Base-by-base conservation (phyloP, 2,113 vertebrate genomes). In the Caracal caracal region DNA sequence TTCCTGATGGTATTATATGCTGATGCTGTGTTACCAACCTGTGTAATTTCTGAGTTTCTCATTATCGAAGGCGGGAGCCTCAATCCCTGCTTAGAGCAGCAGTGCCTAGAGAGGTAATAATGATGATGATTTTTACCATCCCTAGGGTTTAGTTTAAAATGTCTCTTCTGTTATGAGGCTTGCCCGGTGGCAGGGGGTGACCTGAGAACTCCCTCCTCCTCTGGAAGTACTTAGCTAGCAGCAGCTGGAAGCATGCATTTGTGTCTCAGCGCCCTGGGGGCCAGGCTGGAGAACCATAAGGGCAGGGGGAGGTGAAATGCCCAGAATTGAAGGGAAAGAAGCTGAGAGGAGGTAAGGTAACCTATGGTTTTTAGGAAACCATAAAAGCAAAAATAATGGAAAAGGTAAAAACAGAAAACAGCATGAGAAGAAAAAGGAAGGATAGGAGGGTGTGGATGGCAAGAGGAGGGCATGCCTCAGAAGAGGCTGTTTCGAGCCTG, bases 11-110 rank as follows among this genome's bases (percentile, higher is more conserved):
- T 68, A 0, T 79, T 66, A 6, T 26, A 13, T 40, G 91, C 85
- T 5, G 22, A 47, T 59, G 59, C 53, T 51, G 56, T 51, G 10
- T 80, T 84, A 37, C 83, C 81, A 47, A 73, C 84, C 65, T 61
- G 1, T 78, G 80, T 75, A 22, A 94, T 93, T 95, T 93, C 85
- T 68, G 81, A 86, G 71, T 73, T 96, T 95, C 76, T 96, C 35
- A 26, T 87, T 9, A 49, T 86, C 73, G 17, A 28, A 89, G 35
- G 47, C 49, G 53, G 86, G 51, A 93, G 83, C 79, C 56, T 79
- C 56, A 1, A 33, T 84, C 93, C 85, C 79, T 68, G 49, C 79
- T 63, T 93, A 65, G 65, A 0, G 33, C 80, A 4, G 1, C 17
- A 13, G 78, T 4, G 76, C 88, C 81, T 24, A 7, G 79, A 82